Evolutionary conservation across 2,797 vertebrate species (phyloP).

Genomic region (Yasuhikotakia modesta): DNA sequence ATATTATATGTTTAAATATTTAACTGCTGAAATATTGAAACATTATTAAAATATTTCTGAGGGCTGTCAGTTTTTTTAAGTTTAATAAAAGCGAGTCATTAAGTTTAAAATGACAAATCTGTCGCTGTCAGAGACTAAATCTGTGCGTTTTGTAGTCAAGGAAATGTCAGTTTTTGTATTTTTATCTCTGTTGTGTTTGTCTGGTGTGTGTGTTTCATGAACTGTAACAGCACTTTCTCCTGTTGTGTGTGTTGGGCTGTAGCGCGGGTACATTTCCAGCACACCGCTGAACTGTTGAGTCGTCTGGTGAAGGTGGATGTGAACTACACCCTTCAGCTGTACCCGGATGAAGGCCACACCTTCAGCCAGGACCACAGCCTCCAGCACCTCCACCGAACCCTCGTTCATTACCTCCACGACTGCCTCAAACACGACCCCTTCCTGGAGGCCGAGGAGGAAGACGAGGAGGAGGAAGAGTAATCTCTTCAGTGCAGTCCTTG

Average conservation of each 20-base stretch:
- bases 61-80: neutral
- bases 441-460: conserved; percentile 62
- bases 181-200: neutral
- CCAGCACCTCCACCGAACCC: conserved; percentile 76
- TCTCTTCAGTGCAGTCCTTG: conserved; percentile 45
- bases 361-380: conserved; percentile 74
- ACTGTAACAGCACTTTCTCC: neutral
- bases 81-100: neutral
- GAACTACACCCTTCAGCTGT: conserved; percentile 81
- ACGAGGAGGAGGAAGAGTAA: conserved; percentile 72
- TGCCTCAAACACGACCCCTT: conserved; percentile 75
- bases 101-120: neutral
- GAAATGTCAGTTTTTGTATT: neutral
- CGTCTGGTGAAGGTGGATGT: conserved; percentile 79
- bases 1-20: neutral
- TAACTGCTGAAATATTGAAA: too few species aligned
- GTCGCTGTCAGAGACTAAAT: neutral
- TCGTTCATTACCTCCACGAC: conserved; percentile 78
- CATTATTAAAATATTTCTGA: neutral
- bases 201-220: neutral
- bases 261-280: conserved; percentile 86
- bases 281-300: conserved; percentile 83
- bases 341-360: conserved; percentile 82
- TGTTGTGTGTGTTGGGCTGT: conserved; percentile 27
- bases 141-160: neutral